Percentiles rank a stretch among this genome's conserved stretches.
Evolutionary conservation across 2,113 vertebrate genomes (phyloP).

Genomic region (Scomber japonicus): DNA sequence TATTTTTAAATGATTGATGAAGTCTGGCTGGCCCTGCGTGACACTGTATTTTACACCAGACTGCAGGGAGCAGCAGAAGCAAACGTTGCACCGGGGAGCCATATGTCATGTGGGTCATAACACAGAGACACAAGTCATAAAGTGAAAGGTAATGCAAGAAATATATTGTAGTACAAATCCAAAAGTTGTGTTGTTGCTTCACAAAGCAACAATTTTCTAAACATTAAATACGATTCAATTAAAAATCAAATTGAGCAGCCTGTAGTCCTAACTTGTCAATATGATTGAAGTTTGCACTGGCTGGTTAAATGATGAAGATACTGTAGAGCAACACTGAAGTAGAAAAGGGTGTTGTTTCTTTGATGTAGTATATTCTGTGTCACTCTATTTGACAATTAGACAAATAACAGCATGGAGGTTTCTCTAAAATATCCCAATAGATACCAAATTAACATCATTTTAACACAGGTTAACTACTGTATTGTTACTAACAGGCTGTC

Average conservation of each 20-base stretch:
- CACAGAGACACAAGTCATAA: slow-evolving; percentile 51
- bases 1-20: slow-evolving; percentile 43
- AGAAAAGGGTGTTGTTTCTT: too few species aligned
- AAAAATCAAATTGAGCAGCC: background rate
- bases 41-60: slow-evolving; percentile 30
- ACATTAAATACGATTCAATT: background rate
- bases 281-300: background rate
- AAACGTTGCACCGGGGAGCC: slow-evolving; percentile 36
- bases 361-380: too few species aligned
- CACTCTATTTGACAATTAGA: too few species aligned
- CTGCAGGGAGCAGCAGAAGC: slow-evolving; percentile 35
- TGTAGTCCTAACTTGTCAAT: background rate
- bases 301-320: background rate
- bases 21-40: slow-evolving; percentile 22
- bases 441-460: too few species aligned
- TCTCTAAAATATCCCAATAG: too few species aligned
- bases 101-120: slow-evolving; percentile 63
- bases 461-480: too few species aligned
- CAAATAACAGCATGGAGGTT: too few species aligned
- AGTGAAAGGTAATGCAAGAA: slow-evolving; percentile 41
- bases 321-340: too few species aligned
- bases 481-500: too few species aligned
- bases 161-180: slow-evolving; percentile 30
- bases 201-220: background rate
- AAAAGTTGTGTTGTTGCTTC: background rate